phyloP scores from a whole-genome alignment of 1,140 invertebrate genomes.

The Paraescarpia echinospica region DNA sequence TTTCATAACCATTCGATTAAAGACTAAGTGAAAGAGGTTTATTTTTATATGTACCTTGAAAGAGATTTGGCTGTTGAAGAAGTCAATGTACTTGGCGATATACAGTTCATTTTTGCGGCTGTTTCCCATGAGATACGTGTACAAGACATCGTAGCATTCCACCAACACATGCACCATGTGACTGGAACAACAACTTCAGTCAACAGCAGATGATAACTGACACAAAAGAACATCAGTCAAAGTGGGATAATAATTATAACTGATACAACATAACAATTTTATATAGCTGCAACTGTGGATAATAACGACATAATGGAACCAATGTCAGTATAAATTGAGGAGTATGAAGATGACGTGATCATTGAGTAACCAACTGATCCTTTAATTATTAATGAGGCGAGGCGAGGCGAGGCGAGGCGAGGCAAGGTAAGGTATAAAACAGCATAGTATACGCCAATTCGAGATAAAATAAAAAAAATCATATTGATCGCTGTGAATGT shows the following conservation, averaged over 20 bases:
- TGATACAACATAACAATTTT: too few relatives aligned
- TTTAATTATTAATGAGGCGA: too few relatives aligned
- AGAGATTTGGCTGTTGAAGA: conserved; percentile 33
- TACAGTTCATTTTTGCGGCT: conserved; percentile 35
- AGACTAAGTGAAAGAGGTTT: too few relatives aligned
- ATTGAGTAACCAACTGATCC: too few relatives aligned
- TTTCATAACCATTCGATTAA: too few relatives aligned
- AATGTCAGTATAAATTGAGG: too few relatives aligned
- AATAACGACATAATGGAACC: too few relatives aligned
- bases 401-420: too few relatives aligned
- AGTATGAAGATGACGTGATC: too few relatives aligned
- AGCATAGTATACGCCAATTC: background rate
- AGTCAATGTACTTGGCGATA: conserved; percentile 35
- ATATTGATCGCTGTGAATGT: background rate
- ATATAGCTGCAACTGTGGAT: too few relatives aligned
- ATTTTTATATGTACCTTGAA: conserved; percentile 23
- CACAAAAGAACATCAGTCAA: background rate
- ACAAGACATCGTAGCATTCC: conserved; percentile 55
- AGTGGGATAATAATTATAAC: background rate
- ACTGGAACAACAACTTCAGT: background rate
- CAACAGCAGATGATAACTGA: background rate
- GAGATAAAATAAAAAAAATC: background rate
- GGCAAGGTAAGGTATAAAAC: background rate
- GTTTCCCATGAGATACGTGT: conserved; percentile 55
- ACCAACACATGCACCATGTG: conserved; percentile 48